phyloP scores from a whole-genome alignment of 35 echinoderm and acorn worm species.

The Lytechinus pictus region DNA sequence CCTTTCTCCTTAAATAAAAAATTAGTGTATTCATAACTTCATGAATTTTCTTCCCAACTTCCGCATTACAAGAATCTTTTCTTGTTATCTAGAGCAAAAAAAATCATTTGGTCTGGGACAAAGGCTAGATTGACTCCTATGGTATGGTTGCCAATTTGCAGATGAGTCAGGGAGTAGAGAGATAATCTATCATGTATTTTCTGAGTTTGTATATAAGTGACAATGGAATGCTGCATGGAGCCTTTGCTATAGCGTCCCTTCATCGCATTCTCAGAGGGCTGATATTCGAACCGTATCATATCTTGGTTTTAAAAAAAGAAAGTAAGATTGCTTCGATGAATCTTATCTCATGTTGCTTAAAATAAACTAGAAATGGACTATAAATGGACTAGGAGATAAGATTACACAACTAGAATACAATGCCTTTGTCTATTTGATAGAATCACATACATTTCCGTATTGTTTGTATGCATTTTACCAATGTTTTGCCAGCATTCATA shows the following conservation, averaged over 20 bases:
- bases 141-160: constrained; percentile 44
- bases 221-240: background rate
- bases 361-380: background rate
- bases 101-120: background rate
- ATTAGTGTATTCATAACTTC: background rate
- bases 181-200: constrained; percentile 34
- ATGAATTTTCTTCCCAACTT: background rate
- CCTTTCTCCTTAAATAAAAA: background rate
- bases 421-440: background rate
- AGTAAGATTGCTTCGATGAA: too few species aligned
- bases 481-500: too few species aligned
- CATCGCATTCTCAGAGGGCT: background rate
- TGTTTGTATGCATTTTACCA: too few species aligned
- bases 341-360: background rate
- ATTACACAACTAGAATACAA: background rate
- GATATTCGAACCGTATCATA: background rate
- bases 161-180: background rate
- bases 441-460: too few species aligned
- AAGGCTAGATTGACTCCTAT: constrained; percentile 13
- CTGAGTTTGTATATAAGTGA: constrained; percentile 24
- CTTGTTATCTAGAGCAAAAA: background rate
- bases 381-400: too few species aligned
- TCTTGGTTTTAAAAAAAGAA: too few species aligned
- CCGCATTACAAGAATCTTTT: background rate
- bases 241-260: background rate